Conservation (phyloP, 1,140 invertebrate species). For the Antheraea pernyi region DNA sequence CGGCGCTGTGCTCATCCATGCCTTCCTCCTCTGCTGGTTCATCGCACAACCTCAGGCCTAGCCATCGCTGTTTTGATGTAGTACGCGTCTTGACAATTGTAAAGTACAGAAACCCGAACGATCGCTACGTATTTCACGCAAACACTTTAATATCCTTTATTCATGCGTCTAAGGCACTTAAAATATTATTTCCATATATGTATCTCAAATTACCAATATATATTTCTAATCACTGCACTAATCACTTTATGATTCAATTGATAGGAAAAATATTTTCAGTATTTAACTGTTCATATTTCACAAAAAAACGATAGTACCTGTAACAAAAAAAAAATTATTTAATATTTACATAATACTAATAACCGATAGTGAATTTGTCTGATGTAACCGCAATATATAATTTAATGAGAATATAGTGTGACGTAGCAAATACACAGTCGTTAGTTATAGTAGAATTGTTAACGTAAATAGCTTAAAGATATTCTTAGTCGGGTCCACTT, state of each 20-base stretch:
- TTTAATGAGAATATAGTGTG: too few species aligned
- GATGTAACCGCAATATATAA: too few species aligned
- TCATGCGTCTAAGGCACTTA: background rate
- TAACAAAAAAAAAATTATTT: too few species aligned
- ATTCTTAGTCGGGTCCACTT: too few species aligned
- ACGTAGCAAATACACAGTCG: too few species aligned
- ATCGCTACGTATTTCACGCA: background rate
- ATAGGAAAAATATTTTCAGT: too few species aligned
- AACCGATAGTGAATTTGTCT: too few species aligned
- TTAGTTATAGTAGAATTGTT: too few species aligned
- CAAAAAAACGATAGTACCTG: too few species aligned
- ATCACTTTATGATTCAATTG: background rate
- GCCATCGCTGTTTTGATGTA: slow-evolving; percentile 67
- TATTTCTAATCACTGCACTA: background rate
- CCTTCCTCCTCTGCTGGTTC: slow-evolving; percentile 58
- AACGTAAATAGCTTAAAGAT: too few species aligned
- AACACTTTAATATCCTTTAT: background rate
- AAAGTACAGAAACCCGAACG: background rate
- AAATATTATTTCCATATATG: background rate
- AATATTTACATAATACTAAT: too few species aligned
- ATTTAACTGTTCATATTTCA: too few species aligned
- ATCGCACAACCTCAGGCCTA: slow-evolving; percentile 76
- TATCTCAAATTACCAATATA: background rate
- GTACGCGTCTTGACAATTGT: slow-evolving; percentile 50
- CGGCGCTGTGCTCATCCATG: slow-evolving; percentile 67